phyloP scores from a whole-genome alignment of 2,113 vertebrate genomes.

The Phoxinus phoxinus region DNA sequence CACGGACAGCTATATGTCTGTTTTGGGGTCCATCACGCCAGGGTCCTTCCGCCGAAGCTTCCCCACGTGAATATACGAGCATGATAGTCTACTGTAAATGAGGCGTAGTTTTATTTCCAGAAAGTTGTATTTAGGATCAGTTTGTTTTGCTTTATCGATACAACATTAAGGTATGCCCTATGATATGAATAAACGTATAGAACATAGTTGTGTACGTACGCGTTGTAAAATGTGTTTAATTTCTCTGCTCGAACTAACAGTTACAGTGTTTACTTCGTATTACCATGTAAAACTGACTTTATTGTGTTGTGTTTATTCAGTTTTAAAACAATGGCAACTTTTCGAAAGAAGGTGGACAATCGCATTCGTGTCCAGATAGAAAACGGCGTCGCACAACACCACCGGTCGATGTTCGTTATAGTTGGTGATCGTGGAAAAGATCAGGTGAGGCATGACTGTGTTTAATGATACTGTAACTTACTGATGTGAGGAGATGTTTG shows the following conservation, averaged over 20 bases:
- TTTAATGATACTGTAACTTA: background rate
- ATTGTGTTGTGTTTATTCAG: background rate
- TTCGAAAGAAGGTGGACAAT: constrained; percentile 95
- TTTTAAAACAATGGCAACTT: constrained; percentile 74
- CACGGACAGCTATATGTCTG: background rate
- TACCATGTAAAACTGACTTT: background rate
- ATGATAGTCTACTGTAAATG: constrained; percentile 54
- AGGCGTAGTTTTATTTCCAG: background rate
- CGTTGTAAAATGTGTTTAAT: background rate
- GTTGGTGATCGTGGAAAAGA: constrained; percentile 94
- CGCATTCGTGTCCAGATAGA: constrained; percentile 96
- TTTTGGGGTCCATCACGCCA: constrained; percentile 62
- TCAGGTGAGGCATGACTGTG: constrained; percentile 77
- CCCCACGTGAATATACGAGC: constrained; percentile 69
- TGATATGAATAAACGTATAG: background rate
- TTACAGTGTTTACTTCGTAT: background rate
- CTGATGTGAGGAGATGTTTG: background rate
- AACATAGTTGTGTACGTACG: background rate
- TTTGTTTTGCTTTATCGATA: background rate
- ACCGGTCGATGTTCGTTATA: constrained; percentile 88
- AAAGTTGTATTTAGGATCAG: background rate
- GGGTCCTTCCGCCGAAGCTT: constrained; percentile 66
- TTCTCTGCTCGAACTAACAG: no score
- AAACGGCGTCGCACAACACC: constrained; percentile 87
- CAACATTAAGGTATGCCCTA: constrained; percentile 48